Evolutionary conservation across 2,113 vertebrate species (phyloP), one percentile per base, ranked within the genome.

Genomic region (Struthidea cinerea): DNA sequence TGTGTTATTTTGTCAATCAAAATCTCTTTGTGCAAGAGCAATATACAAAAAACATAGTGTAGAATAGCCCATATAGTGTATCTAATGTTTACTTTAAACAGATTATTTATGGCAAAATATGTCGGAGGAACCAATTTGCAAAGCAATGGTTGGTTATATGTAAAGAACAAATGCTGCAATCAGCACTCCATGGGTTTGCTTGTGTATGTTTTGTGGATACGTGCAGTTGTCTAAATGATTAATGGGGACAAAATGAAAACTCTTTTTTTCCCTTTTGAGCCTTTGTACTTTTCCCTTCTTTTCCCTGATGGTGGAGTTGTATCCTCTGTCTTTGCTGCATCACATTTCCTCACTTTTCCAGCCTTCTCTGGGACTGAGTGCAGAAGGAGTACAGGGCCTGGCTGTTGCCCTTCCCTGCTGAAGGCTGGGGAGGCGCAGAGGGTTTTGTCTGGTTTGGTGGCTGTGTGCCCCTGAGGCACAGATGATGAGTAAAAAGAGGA

Each of bases 1-100:
- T 32, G 75, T 82, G 56, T 95, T 91, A 87, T 96, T 97, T 97
- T 94, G 96, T 96, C 92, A 94, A 57, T 97, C 92, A 96, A 71
- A 97, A 94, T 93, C 60, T 87, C 77, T 85, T 50, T 84, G 49
- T 94, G 55, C 71, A 84, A 84, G 23, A 76, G 79, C 10, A 33
- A 84, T 59, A 56, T 49, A 94, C 33, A 50, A 59, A 91, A 89
- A 79, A 57, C 71, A 57, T 89, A 79, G 39, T 7, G 7, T 52
- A 70, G 64, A 82, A 47, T 42, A 83, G 44, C 52, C 33, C 22
- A 2, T 21, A 46, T 37, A 89, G 68, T 63, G 7, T 46, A 67
- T 21, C 50, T 56, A 65, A 91, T 83, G 6, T 86, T 93, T 90
- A 50, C 24, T 89, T 90, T 93, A 69, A 94, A 71, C 5, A 68